A percentile compares a stretch with the other conserved stretches of the same genome.
Conservation (phyloP, 2,888 invertebrate species). For the Limenitis camilla region DNA sequence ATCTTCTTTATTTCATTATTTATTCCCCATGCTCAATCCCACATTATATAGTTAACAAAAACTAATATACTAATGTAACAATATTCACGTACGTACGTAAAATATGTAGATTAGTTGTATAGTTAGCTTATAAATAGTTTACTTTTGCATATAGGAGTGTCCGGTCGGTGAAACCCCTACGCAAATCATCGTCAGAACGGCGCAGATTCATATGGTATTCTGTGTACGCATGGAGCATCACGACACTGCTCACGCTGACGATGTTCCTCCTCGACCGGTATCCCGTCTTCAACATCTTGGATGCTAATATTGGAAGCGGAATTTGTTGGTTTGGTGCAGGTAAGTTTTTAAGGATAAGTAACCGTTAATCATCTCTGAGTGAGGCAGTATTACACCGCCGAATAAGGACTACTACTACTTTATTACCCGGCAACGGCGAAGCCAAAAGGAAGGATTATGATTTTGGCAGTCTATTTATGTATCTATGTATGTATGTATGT, state of each 20-base stretch:
- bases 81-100: too few relatives aligned
- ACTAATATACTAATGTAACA: too few relatives aligned
- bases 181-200: slow-evolving; percentile 59
- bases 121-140: neutral
- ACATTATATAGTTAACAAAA: too few relatives aligned
- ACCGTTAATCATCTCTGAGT: too few relatives aligned
- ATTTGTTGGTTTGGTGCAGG: slow-evolving; percentile 80
- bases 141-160: slow-evolving; percentile 47
- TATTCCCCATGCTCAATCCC: too few relatives aligned
- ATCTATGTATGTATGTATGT: too few relatives aligned
- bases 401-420: too few relatives aligned
- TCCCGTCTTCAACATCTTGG: slow-evolving; percentile 49
- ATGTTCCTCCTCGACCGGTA: slow-evolving; percentile 73
- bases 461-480: too few relatives aligned
- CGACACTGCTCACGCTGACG: slow-evolving; percentile 70
- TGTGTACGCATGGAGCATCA: slow-evolving; percentile 81
- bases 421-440: too few relatives aligned
- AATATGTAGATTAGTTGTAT: neutral
- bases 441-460: too few relatives aligned
- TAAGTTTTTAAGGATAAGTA: slow-evolving; percentile 56
- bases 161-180: slow-evolving; percentile 60
- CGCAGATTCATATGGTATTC: slow-evolving; percentile 79
- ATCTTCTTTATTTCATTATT: too few relatives aligned
- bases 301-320: slow-evolving; percentile 76
- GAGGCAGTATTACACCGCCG: too few relatives aligned